Percentiles rank a stretch among this genome's conserved stretches.
Evolutionary conservation across 2,797 vertebrate genomes (phyloP).

Genomic region (Megaceryle alcyon): DNA sequence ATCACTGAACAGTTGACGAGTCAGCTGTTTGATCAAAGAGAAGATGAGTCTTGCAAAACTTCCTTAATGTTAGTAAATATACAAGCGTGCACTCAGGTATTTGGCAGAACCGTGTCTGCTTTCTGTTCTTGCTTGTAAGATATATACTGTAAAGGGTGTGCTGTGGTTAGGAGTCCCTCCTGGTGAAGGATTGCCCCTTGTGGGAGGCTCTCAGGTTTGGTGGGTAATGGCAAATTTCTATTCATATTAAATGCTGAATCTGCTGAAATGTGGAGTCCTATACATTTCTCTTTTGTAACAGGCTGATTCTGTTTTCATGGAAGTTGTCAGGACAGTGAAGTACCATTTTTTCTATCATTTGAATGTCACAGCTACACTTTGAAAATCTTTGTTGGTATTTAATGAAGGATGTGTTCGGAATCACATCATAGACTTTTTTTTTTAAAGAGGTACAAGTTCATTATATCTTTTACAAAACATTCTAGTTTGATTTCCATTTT

Average conservation of each 20-base stretch:
- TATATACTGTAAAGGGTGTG: accelerated
- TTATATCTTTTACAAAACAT: conserved; percentile 76
- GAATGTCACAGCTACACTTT: conserved; percentile 44
- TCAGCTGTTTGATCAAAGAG: background rate
- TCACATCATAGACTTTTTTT: conserved; percentile 48
- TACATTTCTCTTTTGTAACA: background rate
- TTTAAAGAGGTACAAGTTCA: conserved; percentile 73
- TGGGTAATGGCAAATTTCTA: background rate
- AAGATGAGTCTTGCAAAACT: background rate
- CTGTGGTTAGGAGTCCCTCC: background rate
- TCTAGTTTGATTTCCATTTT: conserved; percentile 80
- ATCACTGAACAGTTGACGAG: background rate
- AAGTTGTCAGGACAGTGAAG: background rate
- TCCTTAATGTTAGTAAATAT: background rate
- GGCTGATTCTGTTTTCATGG: background rate
- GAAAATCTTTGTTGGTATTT: conserved; percentile 71
- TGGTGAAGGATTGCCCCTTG: background rate
- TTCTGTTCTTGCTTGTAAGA: background rate
- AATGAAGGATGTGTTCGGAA: conserved; percentile 61
- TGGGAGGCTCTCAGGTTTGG: background rate
- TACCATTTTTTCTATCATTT: background rate
- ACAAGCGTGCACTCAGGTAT: accelerated
- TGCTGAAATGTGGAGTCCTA: background rate
- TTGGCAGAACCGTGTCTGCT: background rate
- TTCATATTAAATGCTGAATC: background rate